Evolutionary conservation across 2,113 vertebrate genomes (phyloP).

Genomic region (Pomatostomus ruficeps): DNA sequence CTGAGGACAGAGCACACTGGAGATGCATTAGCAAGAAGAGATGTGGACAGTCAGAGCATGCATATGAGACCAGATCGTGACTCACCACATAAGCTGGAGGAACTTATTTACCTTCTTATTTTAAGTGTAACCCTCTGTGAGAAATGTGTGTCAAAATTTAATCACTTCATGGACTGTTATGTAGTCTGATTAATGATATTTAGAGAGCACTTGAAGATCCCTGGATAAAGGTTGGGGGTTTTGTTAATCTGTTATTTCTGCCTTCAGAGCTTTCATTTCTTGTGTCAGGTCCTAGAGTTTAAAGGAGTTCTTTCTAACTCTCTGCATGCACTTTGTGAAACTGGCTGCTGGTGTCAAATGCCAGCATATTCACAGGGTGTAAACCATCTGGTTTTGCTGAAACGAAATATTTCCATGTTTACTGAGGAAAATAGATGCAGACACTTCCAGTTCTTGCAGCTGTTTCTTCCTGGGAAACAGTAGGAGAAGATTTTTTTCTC

Average conservation of each 20-base stretch:
- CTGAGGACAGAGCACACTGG: background rate
- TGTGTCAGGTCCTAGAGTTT: background rate
- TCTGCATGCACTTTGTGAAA: background rate
- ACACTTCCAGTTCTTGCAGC: slow-evolving; percentile 12
- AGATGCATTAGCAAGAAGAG: background rate
- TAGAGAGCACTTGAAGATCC: background rate
- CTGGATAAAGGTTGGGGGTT: background rate
- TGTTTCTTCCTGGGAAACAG: slow-evolving; percentile 27
- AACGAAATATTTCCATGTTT: slow-evolving; percentile 41
- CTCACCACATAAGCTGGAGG: background rate
- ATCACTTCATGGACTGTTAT: background rate
- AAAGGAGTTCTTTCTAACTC: background rate
- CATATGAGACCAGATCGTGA: background rate
- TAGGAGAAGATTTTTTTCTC: background rate
- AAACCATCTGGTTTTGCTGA: slow-evolving; percentile 43
- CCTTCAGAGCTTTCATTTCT: background rate
- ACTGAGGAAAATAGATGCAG: slow-evolving; percentile 30
- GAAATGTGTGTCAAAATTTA: background rate
- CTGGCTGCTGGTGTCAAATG: slow-evolving; percentile 41
- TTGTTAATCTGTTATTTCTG: background rate
- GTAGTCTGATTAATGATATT: background rate
- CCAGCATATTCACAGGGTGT: background rate
- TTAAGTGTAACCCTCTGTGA: background rate
- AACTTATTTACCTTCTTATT: background rate
- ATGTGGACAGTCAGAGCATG: background rate